Percentiles rank a stretch among this genome's conserved stretches.
phyloP scores from a whole-genome alignment of 2,797 vertebrate genomes.

The Coluber constrictor region DNA sequence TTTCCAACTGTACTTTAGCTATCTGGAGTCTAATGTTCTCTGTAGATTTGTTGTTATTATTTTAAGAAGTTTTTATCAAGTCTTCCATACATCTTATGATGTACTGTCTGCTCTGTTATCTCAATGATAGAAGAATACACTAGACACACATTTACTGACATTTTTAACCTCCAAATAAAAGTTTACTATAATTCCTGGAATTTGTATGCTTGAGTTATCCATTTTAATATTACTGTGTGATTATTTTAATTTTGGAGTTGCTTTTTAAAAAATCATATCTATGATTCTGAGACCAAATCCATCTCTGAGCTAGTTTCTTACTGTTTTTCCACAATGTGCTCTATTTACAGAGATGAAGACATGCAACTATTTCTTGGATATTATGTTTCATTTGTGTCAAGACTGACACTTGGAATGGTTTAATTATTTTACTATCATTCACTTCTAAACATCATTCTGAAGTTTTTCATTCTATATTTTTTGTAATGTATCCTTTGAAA shows the following conservation, averaged over 20 bases:
- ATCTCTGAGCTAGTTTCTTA: background rate
- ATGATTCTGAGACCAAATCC: background rate
- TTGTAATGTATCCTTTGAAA: background rate
- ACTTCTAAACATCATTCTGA: background rate
- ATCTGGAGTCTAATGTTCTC: background rate
- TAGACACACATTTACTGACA: background rate
- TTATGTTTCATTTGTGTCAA: background rate
- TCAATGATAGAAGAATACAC: background rate
- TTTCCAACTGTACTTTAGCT: background rate
- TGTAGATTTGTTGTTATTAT: background rate
- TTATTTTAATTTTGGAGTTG: background rate
- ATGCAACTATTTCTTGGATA: background rate
- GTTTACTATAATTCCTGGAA: background rate
- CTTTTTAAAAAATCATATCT: background rate
- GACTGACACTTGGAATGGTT: background rate
- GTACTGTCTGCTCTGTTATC: background rate
- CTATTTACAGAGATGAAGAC: background rate
- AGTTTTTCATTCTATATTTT: background rate
- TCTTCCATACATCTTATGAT: slow-evolving; percentile 11
- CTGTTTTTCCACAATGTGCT: background rate
- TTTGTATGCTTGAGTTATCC: background rate
- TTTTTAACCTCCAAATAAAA: background rate
- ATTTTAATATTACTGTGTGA: background rate
- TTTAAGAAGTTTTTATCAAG: background rate
- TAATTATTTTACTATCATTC: background rate